Conservation (phyloP, 2,113 vertebrate genomes). For the Callithrix jacchus region DNA sequence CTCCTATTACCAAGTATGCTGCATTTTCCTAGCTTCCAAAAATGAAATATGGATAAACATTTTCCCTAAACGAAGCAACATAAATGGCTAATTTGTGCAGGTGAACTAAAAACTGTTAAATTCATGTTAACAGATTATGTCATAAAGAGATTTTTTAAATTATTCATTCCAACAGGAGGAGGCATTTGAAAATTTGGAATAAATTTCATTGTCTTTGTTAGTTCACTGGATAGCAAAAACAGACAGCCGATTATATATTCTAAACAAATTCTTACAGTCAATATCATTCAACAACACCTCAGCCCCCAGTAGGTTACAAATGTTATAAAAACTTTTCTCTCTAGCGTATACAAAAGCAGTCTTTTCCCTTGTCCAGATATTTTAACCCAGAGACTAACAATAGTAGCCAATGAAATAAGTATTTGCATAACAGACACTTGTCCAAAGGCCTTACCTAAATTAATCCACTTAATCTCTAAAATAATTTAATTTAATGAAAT, state of each 20-base stretch:
- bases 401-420: background rate
- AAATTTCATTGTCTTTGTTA: background rate
- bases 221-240: background rate
- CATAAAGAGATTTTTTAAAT: background rate
- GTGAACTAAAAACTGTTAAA: background rate
- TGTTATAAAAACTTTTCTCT: background rate
- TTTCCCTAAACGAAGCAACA: background rate
- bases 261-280: background rate
- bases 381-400: background rate
- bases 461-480: background rate
- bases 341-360: background rate
- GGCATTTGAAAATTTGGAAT: background rate
- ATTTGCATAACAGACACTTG: background rate
- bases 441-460: background rate
- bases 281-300: background rate
- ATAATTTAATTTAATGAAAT: background rate
- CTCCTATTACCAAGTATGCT: background rate
- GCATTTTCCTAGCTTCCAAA: background rate
- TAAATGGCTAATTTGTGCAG: background rate
- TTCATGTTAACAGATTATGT: background rate
- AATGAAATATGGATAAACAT: background rate
- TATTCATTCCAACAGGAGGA: background rate
- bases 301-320: background rate
- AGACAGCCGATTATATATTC: background rate
- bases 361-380: background rate